Base-by-base conservation (phyloP, 2,888 invertebrate species). In the Eristalinus aeneus region DNA sequence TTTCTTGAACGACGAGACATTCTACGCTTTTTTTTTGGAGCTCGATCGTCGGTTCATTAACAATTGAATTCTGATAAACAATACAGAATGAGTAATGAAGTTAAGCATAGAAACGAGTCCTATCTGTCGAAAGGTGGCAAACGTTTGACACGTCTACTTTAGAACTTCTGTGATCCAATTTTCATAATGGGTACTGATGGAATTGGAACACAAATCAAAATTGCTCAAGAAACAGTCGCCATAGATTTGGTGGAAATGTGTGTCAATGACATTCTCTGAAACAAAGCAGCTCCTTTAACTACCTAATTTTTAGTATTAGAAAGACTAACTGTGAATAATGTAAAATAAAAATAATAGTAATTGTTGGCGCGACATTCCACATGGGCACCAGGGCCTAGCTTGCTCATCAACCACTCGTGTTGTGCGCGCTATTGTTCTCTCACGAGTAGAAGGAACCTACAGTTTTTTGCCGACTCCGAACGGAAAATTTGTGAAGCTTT, bases 181-280 rank as follows among this genome's bases (percentile, higher is more conserved):
- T 93, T 99, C 0, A 97, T 99, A 0, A 95, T 98, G 56, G 98
- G 98, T 0, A 97, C 99, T 0, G 99, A 99, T 93, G 99, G 99
- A n/a, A 99, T 99, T 20, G 99, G 99, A 68, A 99, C 99, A 0
- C 99, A 99, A 92, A 94, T 99, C 11, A 97, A 97, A 95, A 94
- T 97, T 85, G 98, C 98, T 0, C 96, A 98, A 91, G 94, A 94
- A 89, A 95, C 96, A 0, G 95, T 99, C 84, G 99, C 99, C 39
- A 95, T 97, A 80, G 99, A 99, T 93, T 93, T 99, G 81, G 99
- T 99, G 1, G 99, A 98, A 11, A 99, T 99, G 99, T 99, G 99
- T 91, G 98, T 97, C 6, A 99, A 99, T 93, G 99, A 99, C 92
- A 96, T 99, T 63, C 94, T 99, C 36, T 98, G 98, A 88, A 98